Conservation (phyloP, 2,113 vertebrate species). For the Podilymbus podiceps region DNA sequence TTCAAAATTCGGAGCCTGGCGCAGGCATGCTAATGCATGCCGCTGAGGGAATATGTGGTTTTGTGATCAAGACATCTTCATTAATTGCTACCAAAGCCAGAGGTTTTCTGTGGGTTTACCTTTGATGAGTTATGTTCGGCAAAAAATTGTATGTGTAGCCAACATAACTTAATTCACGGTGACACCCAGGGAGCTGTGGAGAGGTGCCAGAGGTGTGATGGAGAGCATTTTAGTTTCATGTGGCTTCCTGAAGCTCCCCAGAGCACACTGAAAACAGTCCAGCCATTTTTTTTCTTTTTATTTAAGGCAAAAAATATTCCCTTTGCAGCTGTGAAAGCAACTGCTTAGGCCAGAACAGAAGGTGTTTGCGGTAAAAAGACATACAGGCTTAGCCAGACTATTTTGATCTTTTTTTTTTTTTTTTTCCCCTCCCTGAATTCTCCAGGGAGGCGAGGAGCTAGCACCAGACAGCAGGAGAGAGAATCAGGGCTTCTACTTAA, state of each 20-base stretch:
- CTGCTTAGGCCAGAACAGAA: slow-evolving; percentile 51
- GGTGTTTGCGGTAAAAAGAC: slow-evolving; percentile 15
- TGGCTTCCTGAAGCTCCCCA: slow-evolving; percentile 32
- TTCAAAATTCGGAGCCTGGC: neutral
- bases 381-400: neutral
- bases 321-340: slow-evolving; percentile 61
- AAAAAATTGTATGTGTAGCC: neutral
- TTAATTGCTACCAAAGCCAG: slow-evolving; percentile 21
- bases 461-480: neutral
- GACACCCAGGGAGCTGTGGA: slow-evolving; percentile 6
- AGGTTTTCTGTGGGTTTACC: slow-evolving; percentile 28
- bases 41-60: neutral
- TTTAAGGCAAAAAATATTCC: slow-evolving; percentile 5
- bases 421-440: neutral
- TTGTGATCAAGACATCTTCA: fast-evolving
- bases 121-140: slow-evolving; percentile 10
- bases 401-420: neutral
- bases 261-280: slow-evolving; percentile 14
- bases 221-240: slow-evolving; percentile 35
- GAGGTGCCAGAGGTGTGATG: neutral
- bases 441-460: neutral
- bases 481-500: neutral
- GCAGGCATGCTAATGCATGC: neutral
- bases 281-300: neutral
- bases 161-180: neutral